phyloP scores from a whole-genome alignment of 2,113 vertebrate species.

The Neotoma lepida region DNA sequence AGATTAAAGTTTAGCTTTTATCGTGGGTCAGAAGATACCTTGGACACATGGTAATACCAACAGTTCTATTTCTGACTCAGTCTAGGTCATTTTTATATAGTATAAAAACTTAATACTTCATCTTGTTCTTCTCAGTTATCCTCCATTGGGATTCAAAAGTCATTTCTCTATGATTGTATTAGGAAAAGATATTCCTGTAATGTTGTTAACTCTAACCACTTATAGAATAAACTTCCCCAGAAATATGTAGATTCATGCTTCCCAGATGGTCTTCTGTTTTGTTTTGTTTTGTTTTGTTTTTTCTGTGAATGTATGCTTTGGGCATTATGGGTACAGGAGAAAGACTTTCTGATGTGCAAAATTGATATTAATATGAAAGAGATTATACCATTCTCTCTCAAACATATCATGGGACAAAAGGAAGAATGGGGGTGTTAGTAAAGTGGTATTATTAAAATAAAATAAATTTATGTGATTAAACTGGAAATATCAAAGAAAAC shows the following conservation, averaged over 20 bases:
- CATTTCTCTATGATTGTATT: neutral
- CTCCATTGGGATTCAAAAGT: neutral
- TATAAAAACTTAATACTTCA: constrained; percentile 1
- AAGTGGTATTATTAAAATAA: neutral
- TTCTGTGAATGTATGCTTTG: neutral
- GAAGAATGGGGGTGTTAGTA: neutral
- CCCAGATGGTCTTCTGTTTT: neutral
- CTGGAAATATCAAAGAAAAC: neutral
- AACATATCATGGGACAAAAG: neutral
- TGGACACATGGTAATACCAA: constrained; percentile 20
- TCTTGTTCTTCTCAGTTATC: constrained; percentile 46
- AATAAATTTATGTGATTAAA: neutral
- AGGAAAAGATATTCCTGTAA: neutral
- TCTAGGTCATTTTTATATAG: constrained; percentile 60
- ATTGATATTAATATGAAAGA: neutral
- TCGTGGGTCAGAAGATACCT: constrained; percentile 45
- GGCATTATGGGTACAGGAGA: neutral
- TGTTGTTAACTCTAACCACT: constrained; percentile 11
- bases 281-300: too few species aligned
- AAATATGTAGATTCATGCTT: neutral
- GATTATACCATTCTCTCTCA: neutral
- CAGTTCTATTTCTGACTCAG: constrained; percentile 54
- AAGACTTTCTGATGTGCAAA: neutral
- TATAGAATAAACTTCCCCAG: neutral
- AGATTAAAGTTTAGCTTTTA: neutral